A percentile compares a stretch with the other conserved stretches of the same genome.
Conservation (phyloP, 2,797 vertebrate genomes). For the Arrhamphus sclerolepis region DNA sequence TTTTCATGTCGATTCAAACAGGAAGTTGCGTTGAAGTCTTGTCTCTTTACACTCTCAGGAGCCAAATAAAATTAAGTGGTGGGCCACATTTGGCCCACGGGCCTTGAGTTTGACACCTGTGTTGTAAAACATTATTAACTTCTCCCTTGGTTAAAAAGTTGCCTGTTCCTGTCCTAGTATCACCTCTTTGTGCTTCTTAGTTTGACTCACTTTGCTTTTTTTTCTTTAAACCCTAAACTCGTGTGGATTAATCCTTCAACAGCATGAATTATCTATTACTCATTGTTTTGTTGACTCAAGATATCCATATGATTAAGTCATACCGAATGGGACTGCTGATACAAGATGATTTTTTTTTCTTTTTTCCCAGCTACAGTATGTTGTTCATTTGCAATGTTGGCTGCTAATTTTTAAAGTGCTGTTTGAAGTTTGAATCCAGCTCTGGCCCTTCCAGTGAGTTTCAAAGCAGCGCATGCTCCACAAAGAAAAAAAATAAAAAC, state of each 20-base stretch:
- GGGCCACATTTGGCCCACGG: no score
- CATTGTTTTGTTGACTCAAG: constrained; percentile 69
- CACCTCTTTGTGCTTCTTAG: constrained; percentile 14
- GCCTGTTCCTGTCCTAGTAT: constrained; percentile 40
- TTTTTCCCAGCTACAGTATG: constrained; percentile 63
- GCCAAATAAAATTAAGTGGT: constrained; percentile 17
- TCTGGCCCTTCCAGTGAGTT: constrained; percentile 46
- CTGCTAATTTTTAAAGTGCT: constrained; percentile 69
- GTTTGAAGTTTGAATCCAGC: constrained; percentile 69
- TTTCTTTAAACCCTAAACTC: constrained; percentile 42
- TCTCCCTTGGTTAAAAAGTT: constrained; percentile 32
- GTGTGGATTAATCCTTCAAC: constrained; percentile 44
- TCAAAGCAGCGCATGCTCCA: constrained; percentile 65
- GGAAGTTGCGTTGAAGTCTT: no score
- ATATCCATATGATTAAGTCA: constrained; percentile 71
- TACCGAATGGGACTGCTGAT: constrained; percentile 46
- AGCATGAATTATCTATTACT: constrained; percentile 70
- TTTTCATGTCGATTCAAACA: no score
- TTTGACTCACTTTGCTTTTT: constrained; percentile 18
- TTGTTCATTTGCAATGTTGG: constrained; percentile 69
- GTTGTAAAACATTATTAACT: no score
- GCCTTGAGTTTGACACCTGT: no score
- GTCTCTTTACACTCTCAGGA: no score
- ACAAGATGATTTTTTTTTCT: constrained; percentile 52
- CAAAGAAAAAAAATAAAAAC: constrained; percentile 60